These are phyloP conservation scores for Cochlearius cochlearius DNA, from an alignment of 2,113 vertebrate genomes.

Conservation along the genomic window DNA sequence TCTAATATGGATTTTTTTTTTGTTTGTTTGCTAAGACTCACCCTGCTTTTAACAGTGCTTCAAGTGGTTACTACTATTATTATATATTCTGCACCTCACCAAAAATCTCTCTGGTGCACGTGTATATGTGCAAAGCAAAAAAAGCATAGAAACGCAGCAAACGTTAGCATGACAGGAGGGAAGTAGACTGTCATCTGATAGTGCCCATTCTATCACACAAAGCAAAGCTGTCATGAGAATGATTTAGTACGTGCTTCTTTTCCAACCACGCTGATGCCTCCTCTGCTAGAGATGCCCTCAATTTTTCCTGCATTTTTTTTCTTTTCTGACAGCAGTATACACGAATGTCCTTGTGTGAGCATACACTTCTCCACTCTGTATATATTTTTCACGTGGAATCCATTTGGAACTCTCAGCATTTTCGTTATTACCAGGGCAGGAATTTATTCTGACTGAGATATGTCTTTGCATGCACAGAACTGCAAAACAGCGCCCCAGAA, in stretches of 20 bases:
- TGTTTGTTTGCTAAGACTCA: background rate
- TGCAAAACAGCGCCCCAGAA: background rate
- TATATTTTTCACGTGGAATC: background rate
- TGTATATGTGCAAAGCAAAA: background rate
- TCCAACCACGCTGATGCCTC: background rate
- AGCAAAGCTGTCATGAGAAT: slow-evolving; percentile 20
- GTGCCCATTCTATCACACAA: slow-evolving; percentile 8
- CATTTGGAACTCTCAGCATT: background rate
- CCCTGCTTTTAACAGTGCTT: background rate
- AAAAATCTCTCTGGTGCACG: background rate
- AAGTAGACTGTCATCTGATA: background rate
- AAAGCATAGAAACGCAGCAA: background rate
- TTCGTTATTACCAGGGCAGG: background rate
- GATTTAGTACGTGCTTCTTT: background rate
- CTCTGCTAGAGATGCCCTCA: background rate
- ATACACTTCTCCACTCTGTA: background rate
- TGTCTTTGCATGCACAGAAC: background rate
- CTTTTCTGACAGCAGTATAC: background rate
- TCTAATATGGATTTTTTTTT: background rate
- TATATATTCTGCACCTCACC: background rate
- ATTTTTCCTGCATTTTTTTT: background rate
- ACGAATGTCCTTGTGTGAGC: background rate
- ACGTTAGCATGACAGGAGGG: background rate
- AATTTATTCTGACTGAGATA: background rate
- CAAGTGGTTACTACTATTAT: background rate